phyloP scores from a whole-genome alignment of 2,888 invertebrate genomes.

The Drosophila kuntzei region DNA sequence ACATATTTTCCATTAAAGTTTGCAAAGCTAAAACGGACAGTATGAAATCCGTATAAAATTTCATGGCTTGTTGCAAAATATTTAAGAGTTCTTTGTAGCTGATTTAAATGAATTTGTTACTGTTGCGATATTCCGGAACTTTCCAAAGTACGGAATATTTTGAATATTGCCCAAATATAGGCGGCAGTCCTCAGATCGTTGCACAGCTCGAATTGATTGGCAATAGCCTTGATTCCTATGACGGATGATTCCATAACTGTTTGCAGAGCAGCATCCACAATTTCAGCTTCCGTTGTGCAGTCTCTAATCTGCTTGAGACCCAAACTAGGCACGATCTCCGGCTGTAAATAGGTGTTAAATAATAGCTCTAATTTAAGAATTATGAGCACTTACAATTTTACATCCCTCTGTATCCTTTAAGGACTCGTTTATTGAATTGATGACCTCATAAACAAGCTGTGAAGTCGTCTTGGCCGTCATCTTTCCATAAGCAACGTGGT shows the following conservation, averaged over 20 bases:
- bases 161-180: conserved; percentile 97
- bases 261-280: conserved; percentile 98
- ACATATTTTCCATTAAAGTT: too few relatives aligned
- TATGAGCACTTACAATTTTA: conserved; percentile 38
- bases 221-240: conserved; percentile 96
- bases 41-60: too few relatives aligned
- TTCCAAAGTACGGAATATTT: conserved; percentile 97
- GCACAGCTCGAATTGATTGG: conserved; percentile 96
- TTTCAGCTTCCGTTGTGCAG: conserved; percentile 96
- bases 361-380: too few relatives aligned
- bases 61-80: neutral
- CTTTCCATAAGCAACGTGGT: conserved; percentile 98
- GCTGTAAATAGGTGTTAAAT: conserved; percentile 34
- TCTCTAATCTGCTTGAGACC: conserved; percentile 69
- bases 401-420: conserved; percentile 15
- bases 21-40: too few relatives aligned
- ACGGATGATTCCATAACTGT: conserved; percentile 99
- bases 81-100: too few relatives aligned
- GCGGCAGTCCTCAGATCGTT: conserved; percentile 98
- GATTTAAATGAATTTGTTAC: too few relatives aligned
- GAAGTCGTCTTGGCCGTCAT: conserved; percentile 94
- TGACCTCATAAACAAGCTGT: conserved; percentile 67
- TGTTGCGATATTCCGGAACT: conserved; percentile 94
- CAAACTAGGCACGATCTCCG: conserved; percentile 65
- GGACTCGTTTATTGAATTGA: conserved; percentile 79